These are phyloP conservation scores for Limnephilus auricula DNA, from an alignment of 2,888 invertebrate genomes.

Conservation along the genomic window DNA sequence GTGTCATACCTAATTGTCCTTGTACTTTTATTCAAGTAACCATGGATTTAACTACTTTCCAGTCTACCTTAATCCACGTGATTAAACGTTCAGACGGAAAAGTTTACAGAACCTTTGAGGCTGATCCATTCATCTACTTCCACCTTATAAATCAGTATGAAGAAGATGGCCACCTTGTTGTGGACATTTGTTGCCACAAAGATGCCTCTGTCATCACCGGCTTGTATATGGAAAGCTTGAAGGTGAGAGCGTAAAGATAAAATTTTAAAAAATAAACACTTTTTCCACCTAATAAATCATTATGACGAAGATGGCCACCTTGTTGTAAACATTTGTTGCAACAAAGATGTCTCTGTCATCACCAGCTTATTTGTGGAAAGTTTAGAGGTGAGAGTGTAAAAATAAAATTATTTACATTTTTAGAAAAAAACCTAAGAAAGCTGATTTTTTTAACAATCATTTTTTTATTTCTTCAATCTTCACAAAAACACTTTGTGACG, in stretches of 20 bases:
- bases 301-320: conserved; percentile 85
- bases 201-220: conserved; percentile 90
- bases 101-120: conserved; percentile 76
- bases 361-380: conserved; percentile 91
- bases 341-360: conserved; percentile 88
- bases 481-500: no score
- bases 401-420: no score
- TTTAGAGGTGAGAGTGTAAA: conserved; percentile 79
- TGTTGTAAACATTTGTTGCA: conserved; percentile 89
- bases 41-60: no score
- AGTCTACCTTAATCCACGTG: conserved; percentile 75
- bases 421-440: no score
- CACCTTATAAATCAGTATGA: conserved; percentile 94
- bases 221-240: conserved; percentile 89
- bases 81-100: conserved; percentile 73
- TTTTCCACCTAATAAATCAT: conserved; percentile 92
- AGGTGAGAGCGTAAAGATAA: conserved; percentile 74
- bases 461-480: no score
- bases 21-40: no score
- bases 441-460: no score
- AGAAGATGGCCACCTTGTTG: conserved; percentile 80
- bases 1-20: no score
- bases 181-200: conserved; percentile 90
- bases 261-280: no score
- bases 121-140: conserved; percentile 87